Conservation (phyloP, 2,797 vertebrate species). For the Threskiornis aethiopicus region DNA sequence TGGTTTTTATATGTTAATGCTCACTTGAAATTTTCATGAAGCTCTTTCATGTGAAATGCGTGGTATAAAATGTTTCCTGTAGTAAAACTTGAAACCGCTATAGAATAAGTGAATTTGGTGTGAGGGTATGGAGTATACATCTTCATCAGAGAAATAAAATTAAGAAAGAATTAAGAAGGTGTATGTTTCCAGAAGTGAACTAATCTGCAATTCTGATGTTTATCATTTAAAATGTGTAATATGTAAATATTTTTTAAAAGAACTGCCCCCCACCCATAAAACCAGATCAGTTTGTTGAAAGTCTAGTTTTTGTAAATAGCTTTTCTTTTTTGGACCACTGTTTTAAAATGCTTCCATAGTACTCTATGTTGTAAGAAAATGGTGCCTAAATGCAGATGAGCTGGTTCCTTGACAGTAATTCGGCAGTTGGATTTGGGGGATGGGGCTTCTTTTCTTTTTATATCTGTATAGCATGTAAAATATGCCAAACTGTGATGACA, state of each 20-base stretch:
- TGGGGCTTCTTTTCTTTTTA: not conserved
- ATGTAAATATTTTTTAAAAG: not conserved
- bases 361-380: not conserved
- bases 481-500: not conserved
- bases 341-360: not conserved
- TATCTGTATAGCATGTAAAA: not conserved
- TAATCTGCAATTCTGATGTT: not conserved
- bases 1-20: not conserved
- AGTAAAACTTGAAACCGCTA: not conserved
- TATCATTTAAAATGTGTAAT: not conserved
- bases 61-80: not conserved
- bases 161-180: not conserved
- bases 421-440: not conserved
- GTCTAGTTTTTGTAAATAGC: not conserved
- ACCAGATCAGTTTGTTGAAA: not conserved
- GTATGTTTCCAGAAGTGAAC: not conserved
- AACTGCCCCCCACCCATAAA: not conserved
- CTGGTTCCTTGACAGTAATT: not conserved
- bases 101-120: not conserved
- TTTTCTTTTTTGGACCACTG: not conserved
- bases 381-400: not conserved
- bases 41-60: not conserved
- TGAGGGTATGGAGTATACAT: not conserved
- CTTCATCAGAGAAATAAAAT: not conserved
- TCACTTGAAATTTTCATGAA: not conserved